Evolutionary conservation across 2,797 vertebrate genomes (phyloP).

Genomic region (Morus bassanus): DNA sequence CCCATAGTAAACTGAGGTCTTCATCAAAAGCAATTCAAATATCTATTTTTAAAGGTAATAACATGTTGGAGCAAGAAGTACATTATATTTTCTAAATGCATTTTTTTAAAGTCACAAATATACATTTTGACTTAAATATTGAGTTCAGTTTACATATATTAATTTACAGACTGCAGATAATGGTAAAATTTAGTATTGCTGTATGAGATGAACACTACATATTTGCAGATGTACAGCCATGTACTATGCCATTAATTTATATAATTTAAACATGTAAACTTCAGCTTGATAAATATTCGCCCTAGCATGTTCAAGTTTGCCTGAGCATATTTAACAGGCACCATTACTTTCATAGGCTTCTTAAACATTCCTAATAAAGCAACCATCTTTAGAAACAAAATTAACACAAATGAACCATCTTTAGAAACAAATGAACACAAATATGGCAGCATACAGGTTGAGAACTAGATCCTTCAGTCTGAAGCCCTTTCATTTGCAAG

Average conservation of each 20-base stretch:
- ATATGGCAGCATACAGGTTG: not conserved
- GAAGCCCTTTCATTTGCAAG: slow-evolving; percentile 5
- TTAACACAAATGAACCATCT: not conserved
- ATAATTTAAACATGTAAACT: not conserved
- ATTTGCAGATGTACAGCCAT: not conserved
- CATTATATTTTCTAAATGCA: not conserved
- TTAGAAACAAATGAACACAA: not conserved
- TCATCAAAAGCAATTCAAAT: not conserved
- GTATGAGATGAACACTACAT: not conserved
- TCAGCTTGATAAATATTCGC: not conserved
- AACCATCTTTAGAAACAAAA: not conserved
- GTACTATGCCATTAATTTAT: not conserved
- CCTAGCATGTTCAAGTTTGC: not conserved
- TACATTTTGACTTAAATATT: not conserved
- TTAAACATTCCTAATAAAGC: not conserved
- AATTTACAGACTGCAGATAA: not conserved
- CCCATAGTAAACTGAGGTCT: not conserved
- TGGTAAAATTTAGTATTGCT: not conserved
- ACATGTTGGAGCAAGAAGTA: not conserved
- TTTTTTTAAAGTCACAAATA: not conserved
- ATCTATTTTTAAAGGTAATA: not conserved
- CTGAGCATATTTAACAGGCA: not conserved
- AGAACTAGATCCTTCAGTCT: not conserved
- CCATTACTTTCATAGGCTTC: not conserved
- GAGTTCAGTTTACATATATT: not conserved